phyloP scores from a whole-genome alignment of 2,888 invertebrate species.

The Cataglyphis cursor region DNA sequence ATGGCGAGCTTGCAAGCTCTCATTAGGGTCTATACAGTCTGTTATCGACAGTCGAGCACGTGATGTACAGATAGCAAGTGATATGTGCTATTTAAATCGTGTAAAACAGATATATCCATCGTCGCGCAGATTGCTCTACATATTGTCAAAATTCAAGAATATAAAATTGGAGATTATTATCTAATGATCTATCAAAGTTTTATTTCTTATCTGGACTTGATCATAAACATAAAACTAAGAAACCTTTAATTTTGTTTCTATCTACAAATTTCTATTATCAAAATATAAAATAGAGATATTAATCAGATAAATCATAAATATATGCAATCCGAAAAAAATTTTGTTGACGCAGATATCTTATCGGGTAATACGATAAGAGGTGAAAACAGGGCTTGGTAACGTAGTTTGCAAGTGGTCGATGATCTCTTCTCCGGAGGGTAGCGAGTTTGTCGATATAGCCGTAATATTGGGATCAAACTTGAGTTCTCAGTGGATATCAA shows the following conservation, averaged over 20 bases:
- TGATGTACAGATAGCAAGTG: background rate
- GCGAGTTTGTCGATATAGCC: background rate
- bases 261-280: background rate
- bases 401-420: constrained; percentile 51
- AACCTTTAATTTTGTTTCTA: background rate
- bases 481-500: background rate
- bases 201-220: background rate
- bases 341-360: background rate
- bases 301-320: background rate
- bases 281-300: background rate
- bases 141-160: background rate
- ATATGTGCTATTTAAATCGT: background rate
- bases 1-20: constrained; percentile 44
- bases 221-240: background rate
- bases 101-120: background rate
- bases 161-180: background rate
- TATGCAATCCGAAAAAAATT: background rate
- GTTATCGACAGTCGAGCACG: constrained; percentile 23
- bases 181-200: background rate
- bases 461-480: background rate
- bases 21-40: background rate
- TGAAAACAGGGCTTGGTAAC: constrained; percentile 62
- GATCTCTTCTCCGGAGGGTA: background rate
- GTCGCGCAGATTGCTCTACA: background rate
- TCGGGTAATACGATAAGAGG: background rate